Conservation (phyloP, 1,140 invertebrate genomes). For the Sinella curviseta region DNA sequence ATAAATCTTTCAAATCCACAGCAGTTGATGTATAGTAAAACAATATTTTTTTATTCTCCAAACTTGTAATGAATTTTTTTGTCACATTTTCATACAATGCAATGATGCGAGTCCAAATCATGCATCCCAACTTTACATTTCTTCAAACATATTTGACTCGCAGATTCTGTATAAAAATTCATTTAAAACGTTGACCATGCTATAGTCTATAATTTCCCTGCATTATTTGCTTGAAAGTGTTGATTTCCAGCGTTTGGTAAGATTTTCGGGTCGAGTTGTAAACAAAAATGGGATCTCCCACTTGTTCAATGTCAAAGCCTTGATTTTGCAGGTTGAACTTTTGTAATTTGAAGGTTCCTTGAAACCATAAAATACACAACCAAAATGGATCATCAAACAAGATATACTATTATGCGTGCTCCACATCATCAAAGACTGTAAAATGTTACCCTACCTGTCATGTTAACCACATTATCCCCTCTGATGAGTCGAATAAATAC, state of each 20-base stretch:
- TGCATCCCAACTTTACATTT: no score
- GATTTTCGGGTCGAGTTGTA: neutral
- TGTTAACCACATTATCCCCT: conserved; percentile 68
- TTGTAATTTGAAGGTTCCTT: conserved; percentile 89
- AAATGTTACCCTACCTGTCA: conserved; percentile 67
- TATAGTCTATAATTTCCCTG: neutral
- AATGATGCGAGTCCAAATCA: no score
- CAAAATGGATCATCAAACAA: neutral
- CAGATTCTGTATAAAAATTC: no score
- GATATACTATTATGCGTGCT: neutral
- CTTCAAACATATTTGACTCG: no score
- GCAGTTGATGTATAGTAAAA: no score
- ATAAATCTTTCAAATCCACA: no score
- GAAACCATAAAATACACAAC: neutral
- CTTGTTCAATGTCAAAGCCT: conserved; percentile 76
- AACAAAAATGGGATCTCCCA: conserved; percentile 73
- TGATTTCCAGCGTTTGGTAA: neutral
- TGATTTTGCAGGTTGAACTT: conserved; percentile 88
- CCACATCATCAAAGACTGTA: neutral
- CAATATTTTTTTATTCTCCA: no score
- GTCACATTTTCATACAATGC: no score
- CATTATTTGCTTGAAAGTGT: neutral
- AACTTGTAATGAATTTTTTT: no score
- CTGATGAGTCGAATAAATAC: conserved; percentile 80
- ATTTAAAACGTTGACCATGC: no score